Evolutionary conservation across 2,113 vertebrate genomes (phyloP).

Genomic region (Xiphophorus couchianus): DNA sequence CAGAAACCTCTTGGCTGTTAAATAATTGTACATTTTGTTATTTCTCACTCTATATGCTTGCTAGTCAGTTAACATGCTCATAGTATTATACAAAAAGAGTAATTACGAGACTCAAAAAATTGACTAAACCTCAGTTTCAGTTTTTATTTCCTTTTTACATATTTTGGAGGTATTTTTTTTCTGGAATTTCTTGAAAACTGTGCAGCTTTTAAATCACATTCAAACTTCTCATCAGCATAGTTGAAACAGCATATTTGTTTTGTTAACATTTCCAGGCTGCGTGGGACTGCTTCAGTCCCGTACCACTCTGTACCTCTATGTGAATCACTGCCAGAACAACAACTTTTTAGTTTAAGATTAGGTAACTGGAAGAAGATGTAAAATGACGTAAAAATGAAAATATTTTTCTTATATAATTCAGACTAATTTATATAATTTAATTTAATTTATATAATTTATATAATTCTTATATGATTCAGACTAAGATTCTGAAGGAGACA

Average conservation of each 20-base stretch:
- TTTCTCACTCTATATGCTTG: constrained; percentile 1
- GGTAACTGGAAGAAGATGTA: neutral
- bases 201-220: too few relatives aligned
- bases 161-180: too few relatives aligned
- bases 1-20: neutral
- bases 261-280: neutral
- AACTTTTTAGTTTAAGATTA: neutral
- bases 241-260: neutral
- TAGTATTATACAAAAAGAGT: neutral
- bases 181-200: too few relatives aligned
- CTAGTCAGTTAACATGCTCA: too few relatives aligned
- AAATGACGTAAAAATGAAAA: neutral
- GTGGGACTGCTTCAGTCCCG: neutral
- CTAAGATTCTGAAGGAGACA: neutral
- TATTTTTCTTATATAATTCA: neutral
- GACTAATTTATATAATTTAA: too few relatives aligned
- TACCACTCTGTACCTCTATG: neutral
- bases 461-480: neutral
- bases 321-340: neutral
- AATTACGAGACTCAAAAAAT: too few relatives aligned
- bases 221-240: neutral
- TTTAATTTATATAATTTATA: too few relatives aligned
- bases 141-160: too few relatives aligned
- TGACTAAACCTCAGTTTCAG: too few relatives aligned
- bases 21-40: constrained; percentile 25